Percentiles rank a stretch among this genome's conserved stretches.
phyloP scores from a whole-genome alignment of 2,888 invertebrate genomes.

The Calameuta filiformis region DNA sequence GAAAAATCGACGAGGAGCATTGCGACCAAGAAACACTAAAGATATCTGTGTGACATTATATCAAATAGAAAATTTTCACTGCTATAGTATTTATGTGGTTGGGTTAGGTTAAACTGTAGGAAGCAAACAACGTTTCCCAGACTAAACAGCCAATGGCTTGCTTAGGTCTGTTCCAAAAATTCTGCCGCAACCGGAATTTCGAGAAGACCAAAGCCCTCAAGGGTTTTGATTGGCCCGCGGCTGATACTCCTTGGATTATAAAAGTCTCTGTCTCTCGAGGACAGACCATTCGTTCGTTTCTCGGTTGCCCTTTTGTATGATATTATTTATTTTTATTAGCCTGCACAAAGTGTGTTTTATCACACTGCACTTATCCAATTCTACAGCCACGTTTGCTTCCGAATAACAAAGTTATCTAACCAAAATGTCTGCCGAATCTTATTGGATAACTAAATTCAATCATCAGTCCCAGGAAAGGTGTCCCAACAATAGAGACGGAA shows the following conservation, averaged over 20 bases:
- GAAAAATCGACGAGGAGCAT: not conserved
- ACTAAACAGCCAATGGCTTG: not conserved
- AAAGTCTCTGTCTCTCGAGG: not conserved
- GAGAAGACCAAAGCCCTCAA: not conserved
- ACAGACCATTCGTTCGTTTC: too few species aligned
- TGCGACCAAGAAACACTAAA: not conserved
- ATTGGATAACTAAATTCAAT: not conserved
- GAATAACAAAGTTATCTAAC: not conserved
- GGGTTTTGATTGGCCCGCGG: not conserved
- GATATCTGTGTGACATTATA: not conserved
- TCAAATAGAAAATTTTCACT: not conserved
- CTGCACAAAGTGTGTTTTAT: too few species aligned
- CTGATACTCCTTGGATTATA: not conserved
- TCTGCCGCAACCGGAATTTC: too few species aligned
- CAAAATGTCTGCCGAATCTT: not conserved
- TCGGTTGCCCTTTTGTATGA: too few species aligned
- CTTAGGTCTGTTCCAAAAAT: too few species aligned
- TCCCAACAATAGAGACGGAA: not conserved
- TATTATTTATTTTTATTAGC: too few species aligned
- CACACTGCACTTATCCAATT: not conserved
- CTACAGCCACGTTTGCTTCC: not conserved
- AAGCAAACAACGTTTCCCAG: not conserved
- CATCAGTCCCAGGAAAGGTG: not conserved
- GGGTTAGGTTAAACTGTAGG: not conserved
- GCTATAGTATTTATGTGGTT: not conserved